Percentiles rank a stretch among this genome's conserved stretches.
These are phyloP conservation scores for Pollicipes pollicipes DNA, from an alignment of 1,140 invertebrate species.

Conservation along the genomic window DNA sequence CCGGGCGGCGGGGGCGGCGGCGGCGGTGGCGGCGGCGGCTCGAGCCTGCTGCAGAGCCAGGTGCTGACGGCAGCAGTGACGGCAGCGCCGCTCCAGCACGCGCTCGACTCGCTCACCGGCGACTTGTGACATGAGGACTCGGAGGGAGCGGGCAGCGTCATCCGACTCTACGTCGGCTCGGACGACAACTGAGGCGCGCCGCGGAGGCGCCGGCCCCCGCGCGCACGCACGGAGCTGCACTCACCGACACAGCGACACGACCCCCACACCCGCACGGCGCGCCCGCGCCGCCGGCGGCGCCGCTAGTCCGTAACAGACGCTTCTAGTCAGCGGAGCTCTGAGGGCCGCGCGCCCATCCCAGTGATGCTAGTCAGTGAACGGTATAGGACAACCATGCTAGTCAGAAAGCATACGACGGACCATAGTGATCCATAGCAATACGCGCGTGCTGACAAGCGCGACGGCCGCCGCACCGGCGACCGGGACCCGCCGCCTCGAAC, in stretches of 20 bases:
- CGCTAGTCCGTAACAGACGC: too few species aligned
- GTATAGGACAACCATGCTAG: neutral
- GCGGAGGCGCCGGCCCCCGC: too few species aligned
- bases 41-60: constrained; percentile 12
- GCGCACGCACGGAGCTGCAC: too few species aligned
- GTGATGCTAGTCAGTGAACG: constrained; percentile 1
- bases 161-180: neutral
- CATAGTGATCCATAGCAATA: constrained; percentile 2
- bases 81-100: constrained; percentile 6
- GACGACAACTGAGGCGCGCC: neutral
- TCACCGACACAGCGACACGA: too few species aligned
- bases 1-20: constrained; percentile 33
- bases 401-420: neutral
- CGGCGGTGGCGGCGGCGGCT: constrained; percentile 31
- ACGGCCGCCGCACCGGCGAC: too few species aligned
- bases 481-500: neutral
- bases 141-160: constrained; percentile 19
- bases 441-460: neutral
- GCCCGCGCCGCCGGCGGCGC: too few species aligned
- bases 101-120: constrained; percentile 21
- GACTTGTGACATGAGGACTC: constrained; percentile 20
- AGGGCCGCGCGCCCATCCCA: neutral
- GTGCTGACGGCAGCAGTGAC: constrained; percentile 9
- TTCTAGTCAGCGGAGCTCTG: neutral
- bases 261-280: neutral